Evolutionary conservation across 2,888 invertebrate species (phyloP).

Genomic region (Drosophila birchii): DNA sequence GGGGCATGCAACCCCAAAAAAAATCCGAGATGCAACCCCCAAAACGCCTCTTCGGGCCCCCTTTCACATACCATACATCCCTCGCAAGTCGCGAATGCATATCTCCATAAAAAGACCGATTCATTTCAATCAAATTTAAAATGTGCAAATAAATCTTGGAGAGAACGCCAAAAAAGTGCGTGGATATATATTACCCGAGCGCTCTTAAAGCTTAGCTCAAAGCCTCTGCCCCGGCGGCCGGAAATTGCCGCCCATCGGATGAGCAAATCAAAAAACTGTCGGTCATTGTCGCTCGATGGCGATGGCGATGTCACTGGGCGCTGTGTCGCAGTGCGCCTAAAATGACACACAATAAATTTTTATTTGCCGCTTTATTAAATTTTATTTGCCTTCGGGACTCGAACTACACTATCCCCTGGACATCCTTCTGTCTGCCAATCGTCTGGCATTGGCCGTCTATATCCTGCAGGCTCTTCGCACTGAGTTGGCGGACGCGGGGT

Average conservation of each 20-base stretch:
- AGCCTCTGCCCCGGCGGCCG: conserved; percentile 31
- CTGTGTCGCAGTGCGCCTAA: conserved; percentile 52
- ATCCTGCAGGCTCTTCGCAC: neutral
- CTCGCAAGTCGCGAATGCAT: conserved; percentile 47
- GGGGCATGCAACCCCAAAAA: conserved; percentile 37
- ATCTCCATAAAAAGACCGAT: conserved; percentile 61
- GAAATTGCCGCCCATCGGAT: conserved; percentile 69
- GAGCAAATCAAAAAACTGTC: conserved; percentile 68
- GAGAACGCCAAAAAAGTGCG: conserved; percentile 7
- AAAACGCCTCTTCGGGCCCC: neutral
- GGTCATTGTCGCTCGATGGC: conserved; percentile 55
- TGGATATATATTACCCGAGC: conserved; percentile 5
- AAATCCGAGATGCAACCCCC: conserved; percentile 19
- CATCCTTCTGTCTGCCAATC: conserved; percentile 40
- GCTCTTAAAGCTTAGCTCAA: conserved; percentile 37
- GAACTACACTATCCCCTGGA: conserved; percentile 25
- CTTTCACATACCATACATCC: neutral
- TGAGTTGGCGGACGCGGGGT: conserved; percentile 4
- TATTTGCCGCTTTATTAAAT: conserved; percentile 77
- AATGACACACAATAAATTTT: conserved; percentile 78
- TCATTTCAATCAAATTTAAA: conserved; percentile 76
- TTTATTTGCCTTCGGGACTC: conserved; percentile 55
- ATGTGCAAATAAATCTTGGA: conserved; percentile 62
- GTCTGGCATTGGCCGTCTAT: conserved; percentile 25
- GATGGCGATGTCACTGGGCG: neutral